Evolutionary conservation across 53 echinoderm and acorn worm species (phyloP).

Genomic region (Holothuria leucospilota): DNA sequence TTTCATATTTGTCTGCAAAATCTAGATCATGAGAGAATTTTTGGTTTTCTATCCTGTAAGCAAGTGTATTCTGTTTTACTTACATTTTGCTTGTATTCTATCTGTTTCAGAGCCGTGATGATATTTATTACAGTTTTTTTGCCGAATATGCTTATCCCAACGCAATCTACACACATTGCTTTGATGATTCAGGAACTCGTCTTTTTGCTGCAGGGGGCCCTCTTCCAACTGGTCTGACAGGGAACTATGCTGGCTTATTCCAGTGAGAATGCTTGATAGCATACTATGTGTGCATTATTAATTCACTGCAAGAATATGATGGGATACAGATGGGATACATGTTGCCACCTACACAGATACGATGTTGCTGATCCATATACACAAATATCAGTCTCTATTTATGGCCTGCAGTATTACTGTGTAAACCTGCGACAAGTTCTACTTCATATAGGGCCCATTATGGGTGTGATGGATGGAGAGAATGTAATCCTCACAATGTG

Average conservation of each 20-base stretch:
- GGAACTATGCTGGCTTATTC: constrained; percentile 97
- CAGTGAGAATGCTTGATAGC: constrained; percentile 53
- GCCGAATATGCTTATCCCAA: constrained; percentile 73
- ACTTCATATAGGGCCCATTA: too few relatives aligned
- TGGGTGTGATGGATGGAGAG: too few relatives aligned
- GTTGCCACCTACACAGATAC: not conserved
- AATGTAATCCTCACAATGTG: too few relatives aligned
- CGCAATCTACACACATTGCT: constrained; percentile 93
- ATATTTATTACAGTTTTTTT: constrained; percentile 86
- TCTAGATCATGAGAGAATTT: too few relatives aligned
- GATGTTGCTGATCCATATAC: not conserved
- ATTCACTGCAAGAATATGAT: not conserved
- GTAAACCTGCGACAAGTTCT: too few relatives aligned
- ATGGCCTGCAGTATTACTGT: too few relatives aligned
- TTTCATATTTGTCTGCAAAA: too few relatives aligned
- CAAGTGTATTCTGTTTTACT: too few relatives aligned
- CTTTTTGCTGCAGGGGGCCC: constrained; percentile 93
- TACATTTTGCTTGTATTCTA: not conserved
- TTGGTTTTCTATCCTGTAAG: too few relatives aligned
- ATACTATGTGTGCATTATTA: too few relatives aligned
- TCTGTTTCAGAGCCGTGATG: constrained; percentile 70
- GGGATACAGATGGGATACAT: too few relatives aligned
- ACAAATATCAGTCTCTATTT: too few relatives aligned
- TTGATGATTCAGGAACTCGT: constrained; percentile 78
- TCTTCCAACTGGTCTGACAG: constrained; percentile 89